Base-by-base conservation (phyloP, 1,140 invertebrate species). In the Aethina tumida region DNA sequence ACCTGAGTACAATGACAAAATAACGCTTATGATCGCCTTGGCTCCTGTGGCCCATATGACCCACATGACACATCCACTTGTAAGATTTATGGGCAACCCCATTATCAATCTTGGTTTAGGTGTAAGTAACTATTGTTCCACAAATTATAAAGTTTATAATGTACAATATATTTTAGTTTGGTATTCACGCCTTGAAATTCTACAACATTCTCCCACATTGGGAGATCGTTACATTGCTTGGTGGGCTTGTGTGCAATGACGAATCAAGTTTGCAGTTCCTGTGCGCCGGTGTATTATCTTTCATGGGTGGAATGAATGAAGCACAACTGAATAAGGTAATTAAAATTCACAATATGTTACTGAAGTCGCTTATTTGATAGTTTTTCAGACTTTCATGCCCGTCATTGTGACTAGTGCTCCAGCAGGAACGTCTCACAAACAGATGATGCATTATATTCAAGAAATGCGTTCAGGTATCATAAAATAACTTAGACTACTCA, bases 1-100 rank as follows among this genome's bases (percentile, higher is more conserved):
- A 9, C 75, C 81, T 0, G 67, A 77, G 39, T 78, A 75, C 41
- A 75, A 75, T 46, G 45, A 60, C 0, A 74, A 74, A 50, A 60
- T 75, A 14, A 56, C 13, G 7, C 4, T 53, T 2, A 28, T 32
- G 12, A 26, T 28, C 21, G 20, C 40, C 4, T 43, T 53, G 30
- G 50, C 45, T 5, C 53, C 53, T 9, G 44, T 49, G 16, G 51
- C 39, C 2, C 45, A 43, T 19, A 43, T 48, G 43, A 25, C 26
- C 2, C 15, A 14, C 12, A 16, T 39, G 5, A 6, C 38, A 3
- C 38, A 39, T 18, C 7, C 10, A 5, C 31, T 19, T 21, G 14
- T 25, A 10, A 21, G 28, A 2, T 25, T 32, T 15, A 32, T 10
- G n/a, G n/a, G n/a, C n/a, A n/a, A n/a, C n/a, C n/a, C n/a, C n/a